Conservation (phyloP, 1,140 invertebrate genomes). For the Drosophila subpulchrella region DNA sequence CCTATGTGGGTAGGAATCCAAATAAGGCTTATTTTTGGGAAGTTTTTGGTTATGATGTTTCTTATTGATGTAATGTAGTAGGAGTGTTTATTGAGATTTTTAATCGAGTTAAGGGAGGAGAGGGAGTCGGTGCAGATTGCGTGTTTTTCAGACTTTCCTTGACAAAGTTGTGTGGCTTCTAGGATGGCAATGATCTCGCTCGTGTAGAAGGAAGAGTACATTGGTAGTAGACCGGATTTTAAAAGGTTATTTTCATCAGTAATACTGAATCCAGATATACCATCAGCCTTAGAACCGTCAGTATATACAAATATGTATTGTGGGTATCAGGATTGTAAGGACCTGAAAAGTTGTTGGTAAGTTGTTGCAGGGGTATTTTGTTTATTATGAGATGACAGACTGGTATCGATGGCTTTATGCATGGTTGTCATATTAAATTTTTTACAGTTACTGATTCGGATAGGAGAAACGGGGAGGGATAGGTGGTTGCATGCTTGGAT, state of each 20-base stretch:
- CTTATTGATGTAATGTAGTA: background rate
- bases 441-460: background rate
- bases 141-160: conserved; percentile 1
- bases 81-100: background rate
- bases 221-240: too few species aligned
- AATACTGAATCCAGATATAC: background rate
- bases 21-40: conserved; percentile 1
- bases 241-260: conserved; percentile 1
- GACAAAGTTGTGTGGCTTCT: too few species aligned
- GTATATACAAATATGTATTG: background rate
- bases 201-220: too few species aligned
- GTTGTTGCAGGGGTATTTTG: background rate
- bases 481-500: background rate
- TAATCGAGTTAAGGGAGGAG: conserved; percentile 1
- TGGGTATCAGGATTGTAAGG: background rate
- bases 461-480: background rate
- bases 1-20: conserved; percentile 1
- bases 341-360: background rate
- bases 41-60: background rate
- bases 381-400: conserved; percentile 1
- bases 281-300: background rate
- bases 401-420: background rate
- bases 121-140: conserved; percentile 1
- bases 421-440: background rate
- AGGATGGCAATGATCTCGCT: too few species aligned